phyloP scores from a whole-genome alignment of 2,797 vertebrate genomes.

The Mormyrops attenuatus region DNA sequence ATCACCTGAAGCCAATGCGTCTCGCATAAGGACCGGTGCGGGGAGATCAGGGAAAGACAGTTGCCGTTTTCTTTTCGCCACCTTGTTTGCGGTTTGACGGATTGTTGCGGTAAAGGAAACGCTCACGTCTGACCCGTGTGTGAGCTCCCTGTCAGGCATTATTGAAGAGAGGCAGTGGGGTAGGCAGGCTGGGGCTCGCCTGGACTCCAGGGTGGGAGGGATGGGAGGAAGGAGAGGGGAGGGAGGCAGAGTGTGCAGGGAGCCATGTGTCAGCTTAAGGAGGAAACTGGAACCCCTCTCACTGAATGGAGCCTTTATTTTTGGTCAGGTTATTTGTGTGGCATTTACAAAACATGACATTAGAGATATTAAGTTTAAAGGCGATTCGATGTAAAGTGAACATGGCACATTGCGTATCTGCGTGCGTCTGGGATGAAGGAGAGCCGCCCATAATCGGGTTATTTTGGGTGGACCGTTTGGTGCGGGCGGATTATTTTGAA shows the following conservation, averaged over 20 bases:
- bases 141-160: constrained; percentile 2
- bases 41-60: not conserved
- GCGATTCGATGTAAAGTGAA: not conserved
- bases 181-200: constrained; percentile 21
- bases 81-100: not conserved
- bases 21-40: not conserved
- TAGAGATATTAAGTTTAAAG: not conserved
- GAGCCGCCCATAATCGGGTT: not conserved
- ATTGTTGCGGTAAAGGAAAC: not conserved
- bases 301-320: not conserved
- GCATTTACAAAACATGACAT: not conserved
- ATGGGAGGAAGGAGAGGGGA: not conserved
- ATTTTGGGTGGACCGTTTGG: not conserved
- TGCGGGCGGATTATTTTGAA: not conserved
- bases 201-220: not conserved
- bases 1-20: not conserved
- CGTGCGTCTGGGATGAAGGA: not conserved
- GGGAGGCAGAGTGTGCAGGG: not conserved
- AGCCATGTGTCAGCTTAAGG: constrained; percentile 8
- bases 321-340: not conserved
- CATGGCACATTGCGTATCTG: too few species aligned
- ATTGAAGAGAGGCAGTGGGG: not conserved
- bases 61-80: not conserved
- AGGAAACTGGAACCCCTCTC: not conserved
- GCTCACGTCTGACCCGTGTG: constrained; percentile 16